A percentile compares a stretch with the other conserved stretches of the same genome.
phyloP scores from a whole-genome alignment of 2,888 invertebrate genomes.

The Drosophila stalkeri region DNA sequence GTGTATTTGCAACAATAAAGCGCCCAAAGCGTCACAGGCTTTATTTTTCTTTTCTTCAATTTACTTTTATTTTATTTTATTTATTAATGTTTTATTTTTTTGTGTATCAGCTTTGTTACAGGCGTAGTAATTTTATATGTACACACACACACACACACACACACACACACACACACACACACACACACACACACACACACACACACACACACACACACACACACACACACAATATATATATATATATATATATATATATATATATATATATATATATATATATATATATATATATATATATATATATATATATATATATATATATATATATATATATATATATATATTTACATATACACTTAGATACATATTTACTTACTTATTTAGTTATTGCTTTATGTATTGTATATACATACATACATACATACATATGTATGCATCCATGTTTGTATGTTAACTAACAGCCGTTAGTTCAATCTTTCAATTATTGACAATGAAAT shows the following conservation, averaged over 20 bases:
- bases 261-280: neutral
- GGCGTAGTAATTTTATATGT: neutral
- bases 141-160: too few relatives aligned
- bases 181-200: too few relatives aligned
- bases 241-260: neutral
- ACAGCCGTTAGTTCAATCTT: constrained; percentile 1
- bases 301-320: too few relatives aligned
- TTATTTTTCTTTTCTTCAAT: constrained; percentile 5
- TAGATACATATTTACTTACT: neutral
- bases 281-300: neutral
- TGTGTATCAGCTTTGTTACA: constrained; percentile 2
- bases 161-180: too few relatives aligned
- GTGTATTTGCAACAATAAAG: neutral
- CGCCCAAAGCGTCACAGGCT: neutral
- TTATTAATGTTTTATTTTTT: too few relatives aligned
- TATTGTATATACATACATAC: too few relatives aligned
- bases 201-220: too few relatives aligned
- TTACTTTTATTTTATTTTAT: neutral
- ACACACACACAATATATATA: too few relatives aligned
- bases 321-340: neutral
- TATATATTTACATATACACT: neutral
- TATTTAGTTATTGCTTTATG: neutral
- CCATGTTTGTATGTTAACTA: neutral
- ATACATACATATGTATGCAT: neutral
- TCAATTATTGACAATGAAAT: constrained; percentile 7